Evolutionary conservation across 2,113 vertebrate species (phyloP).

Genomic region (Burhinus oedicnemus): DNA sequence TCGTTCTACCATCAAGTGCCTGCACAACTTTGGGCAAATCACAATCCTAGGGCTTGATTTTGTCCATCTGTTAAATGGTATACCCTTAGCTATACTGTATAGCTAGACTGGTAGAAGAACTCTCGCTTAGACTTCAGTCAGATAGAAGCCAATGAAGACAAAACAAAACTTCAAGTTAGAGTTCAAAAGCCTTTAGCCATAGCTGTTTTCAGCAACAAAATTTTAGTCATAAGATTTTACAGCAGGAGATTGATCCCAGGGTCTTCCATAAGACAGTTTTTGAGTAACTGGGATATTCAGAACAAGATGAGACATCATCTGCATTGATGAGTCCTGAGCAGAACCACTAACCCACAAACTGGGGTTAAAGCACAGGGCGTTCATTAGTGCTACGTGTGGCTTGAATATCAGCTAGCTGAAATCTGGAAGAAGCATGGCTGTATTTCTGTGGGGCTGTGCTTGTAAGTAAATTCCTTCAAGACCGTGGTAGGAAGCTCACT

Average conservation of each 20-base stretch:
- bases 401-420: background rate
- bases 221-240: background rate
- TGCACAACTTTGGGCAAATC: background rate
- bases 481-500: background rate
- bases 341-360: fast-evolving
- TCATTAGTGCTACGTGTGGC: background rate
- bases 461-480: background rate
- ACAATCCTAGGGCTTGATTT: background rate
- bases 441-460: background rate
- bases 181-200: background rate
- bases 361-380: background rate
- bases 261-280: background rate
- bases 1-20: background rate
- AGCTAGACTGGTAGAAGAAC: background rate
- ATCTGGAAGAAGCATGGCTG: background rate
- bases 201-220: background rate
- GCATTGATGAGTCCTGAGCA: background rate
- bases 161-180: background rate
- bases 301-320: background rate
- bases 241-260: fast-evolving
- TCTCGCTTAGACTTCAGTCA: background rate
- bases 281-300: background rate
- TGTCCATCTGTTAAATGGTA: background rate
- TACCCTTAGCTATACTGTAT: background rate
- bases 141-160: background rate